Conservation (phyloP, 2,888 invertebrate species). For the Thereva unica region DNA sequence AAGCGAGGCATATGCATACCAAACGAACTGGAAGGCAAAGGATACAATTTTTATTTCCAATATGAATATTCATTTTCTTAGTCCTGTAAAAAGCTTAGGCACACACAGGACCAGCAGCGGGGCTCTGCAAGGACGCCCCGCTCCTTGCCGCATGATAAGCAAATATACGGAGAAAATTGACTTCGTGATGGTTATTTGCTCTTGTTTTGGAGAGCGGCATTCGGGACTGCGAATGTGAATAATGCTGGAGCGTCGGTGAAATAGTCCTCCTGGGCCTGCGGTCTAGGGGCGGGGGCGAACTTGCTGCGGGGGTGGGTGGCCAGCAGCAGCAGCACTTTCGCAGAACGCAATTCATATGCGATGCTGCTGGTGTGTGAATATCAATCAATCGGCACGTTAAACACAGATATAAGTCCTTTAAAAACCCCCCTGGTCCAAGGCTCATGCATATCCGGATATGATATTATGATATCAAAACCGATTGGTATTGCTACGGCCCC, state of each 20-base stretch:
- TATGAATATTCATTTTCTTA: conserved; percentile 34
- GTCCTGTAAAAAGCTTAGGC: conserved; percentile 1
- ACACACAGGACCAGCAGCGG: neutral
- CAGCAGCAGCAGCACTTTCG: too few species aligned
- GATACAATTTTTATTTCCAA: conserved; percentile 21
- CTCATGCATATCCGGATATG: conserved; percentile 11
- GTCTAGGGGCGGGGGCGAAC: conserved; percentile 1
- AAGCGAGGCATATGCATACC: conserved; percentile 23
- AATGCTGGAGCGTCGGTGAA: conserved; percentile 9
- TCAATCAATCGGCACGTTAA: conserved; percentile 30
- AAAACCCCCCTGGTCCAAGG: conserved; percentile 6
- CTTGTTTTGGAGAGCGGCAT: conserved; percentile 10
- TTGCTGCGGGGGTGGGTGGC: too few species aligned
- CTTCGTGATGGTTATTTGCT: conserved; percentile 26
- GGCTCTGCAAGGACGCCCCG: neutral
- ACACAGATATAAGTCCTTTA: conserved; percentile 14
- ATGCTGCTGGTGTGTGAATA: conserved; percentile 21
- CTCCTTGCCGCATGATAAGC: conserved; percentile 25
- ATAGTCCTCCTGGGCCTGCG: neutral
- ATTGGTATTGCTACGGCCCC: conserved; percentile 31
- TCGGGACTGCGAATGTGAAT: conserved; percentile 5
- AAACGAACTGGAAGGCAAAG: conserved; percentile 21
- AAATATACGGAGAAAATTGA: conserved; percentile 30
- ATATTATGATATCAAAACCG: conserved; percentile 19
- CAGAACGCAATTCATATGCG: conserved; percentile 6